Conservation (phyloP, 2,888 invertebrate genomes). For the Zaprionus obscuricornis region DNA sequence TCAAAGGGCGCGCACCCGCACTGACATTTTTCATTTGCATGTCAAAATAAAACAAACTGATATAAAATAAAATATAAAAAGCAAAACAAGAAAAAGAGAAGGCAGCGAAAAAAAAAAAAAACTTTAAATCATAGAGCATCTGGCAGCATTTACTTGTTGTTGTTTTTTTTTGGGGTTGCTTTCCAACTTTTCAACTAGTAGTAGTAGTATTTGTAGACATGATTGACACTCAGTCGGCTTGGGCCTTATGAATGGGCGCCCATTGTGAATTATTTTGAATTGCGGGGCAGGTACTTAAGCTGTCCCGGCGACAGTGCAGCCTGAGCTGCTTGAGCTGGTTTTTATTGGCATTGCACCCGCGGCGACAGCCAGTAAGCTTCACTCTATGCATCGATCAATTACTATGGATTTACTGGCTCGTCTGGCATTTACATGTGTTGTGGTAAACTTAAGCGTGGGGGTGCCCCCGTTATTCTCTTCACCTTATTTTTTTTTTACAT, state of each 20-base stretch:
- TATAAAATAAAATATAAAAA: slow-evolving; percentile 27
- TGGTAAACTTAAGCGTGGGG: slow-evolving; percentile 61
- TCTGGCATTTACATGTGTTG: slow-evolving; percentile 73
- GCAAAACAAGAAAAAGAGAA: too few relatives aligned
- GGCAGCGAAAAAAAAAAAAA: slow-evolving; percentile 26
- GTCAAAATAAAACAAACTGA: slow-evolving; percentile 50
- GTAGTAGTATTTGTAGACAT: slow-evolving; percentile 39
- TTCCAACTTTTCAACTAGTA: slow-evolving; percentile 20
- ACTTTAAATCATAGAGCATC: slow-evolving; percentile 72
- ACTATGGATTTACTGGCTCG: slow-evolving; percentile 63
- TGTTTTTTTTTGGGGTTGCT: slow-evolving; percentile 47
- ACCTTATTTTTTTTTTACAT: slow-evolving; percentile 4
- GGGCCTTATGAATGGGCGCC: slow-evolving; percentile 64
- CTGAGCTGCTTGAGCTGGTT: slow-evolving; percentile 17
- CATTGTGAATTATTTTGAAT: slow-evolving; percentile 47
- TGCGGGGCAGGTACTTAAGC: slow-evolving; percentile 71
- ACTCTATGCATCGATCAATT: slow-evolving; percentile 74
- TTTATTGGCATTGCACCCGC: slow-evolving; percentile 72
- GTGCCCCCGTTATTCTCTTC: slow-evolving; percentile 25
- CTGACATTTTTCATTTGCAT: slow-evolving; percentile 77
- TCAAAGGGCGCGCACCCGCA: slow-evolving; percentile 37
- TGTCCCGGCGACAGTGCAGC: slow-evolving; percentile 50
- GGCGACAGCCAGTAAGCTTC: slow-evolving; percentile 74
- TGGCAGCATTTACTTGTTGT: slow-evolving; percentile 65
- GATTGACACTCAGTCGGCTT: slow-evolving; percentile 75